Conservation (phyloP, 2,113 vertebrate species). For the Noctilio leporinus region DNA sequence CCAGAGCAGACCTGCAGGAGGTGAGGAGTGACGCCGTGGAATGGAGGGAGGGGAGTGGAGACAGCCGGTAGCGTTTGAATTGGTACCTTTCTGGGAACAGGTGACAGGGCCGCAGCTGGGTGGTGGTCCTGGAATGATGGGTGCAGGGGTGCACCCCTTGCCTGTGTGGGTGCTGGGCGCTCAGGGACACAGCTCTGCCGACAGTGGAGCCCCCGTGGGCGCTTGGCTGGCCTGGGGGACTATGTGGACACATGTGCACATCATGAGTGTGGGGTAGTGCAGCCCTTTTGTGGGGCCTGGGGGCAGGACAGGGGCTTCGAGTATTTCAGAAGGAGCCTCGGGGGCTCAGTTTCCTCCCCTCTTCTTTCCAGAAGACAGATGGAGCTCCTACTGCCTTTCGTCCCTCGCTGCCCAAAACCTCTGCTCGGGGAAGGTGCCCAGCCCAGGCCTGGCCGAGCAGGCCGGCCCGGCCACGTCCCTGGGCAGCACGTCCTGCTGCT, state of each 20-base stretch:
- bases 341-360: neutral
- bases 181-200: neutral
- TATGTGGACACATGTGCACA: fast-evolving
- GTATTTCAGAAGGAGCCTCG: neutral
- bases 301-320: neutral
- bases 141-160: neutral
- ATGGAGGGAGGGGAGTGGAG: neutral
- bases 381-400: conserved; percentile 79
- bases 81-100: neutral
- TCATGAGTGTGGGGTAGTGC: neutral
- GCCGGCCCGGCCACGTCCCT: conserved; percentile 32
- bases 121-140: neutral
- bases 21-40: too few relatives aligned
- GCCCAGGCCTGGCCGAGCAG: conserved; percentile 6
- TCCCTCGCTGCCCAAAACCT: conserved; percentile 78
- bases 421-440: conserved; percentile 61
- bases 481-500: conserved; percentile 75
- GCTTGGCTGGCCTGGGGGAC: neutral
- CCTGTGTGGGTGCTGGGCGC: too few relatives aligned
- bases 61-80: neutral
- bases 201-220: neutral
- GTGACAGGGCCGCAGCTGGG: neutral
- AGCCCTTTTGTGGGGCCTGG: neutral
- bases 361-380: conserved; percentile 75
- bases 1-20: neutral